Evolutionary conservation across 2,888 invertebrate genomes (phyloP).

Genomic region (Mimas tiliae): DNA sequence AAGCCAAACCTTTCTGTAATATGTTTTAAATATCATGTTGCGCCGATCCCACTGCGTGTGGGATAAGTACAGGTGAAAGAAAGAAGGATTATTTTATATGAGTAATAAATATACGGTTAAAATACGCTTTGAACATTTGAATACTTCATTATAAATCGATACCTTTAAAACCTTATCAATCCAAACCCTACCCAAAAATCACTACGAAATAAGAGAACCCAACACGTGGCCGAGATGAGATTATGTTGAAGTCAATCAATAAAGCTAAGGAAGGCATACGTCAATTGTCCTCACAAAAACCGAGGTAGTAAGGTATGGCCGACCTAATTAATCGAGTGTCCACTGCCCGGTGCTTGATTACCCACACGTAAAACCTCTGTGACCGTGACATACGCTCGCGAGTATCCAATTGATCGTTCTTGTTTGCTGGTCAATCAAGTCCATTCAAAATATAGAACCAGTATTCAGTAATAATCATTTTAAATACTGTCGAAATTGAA

Average conservation of each 20-base stretch:
- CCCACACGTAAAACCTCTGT: conserved; percentile 75
- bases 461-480: not conserved
- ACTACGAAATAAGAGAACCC: not conserved
- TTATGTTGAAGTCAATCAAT: conserved; percentile 14
- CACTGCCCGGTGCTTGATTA: conserved; percentile 66
- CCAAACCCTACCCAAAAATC: not conserved
- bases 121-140: not conserved
- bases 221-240: conserved; percentile 4
- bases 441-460: not conserved
- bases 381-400: conserved; percentile 61
- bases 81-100: no score
- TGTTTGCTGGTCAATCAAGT: conserved; percentile 43
- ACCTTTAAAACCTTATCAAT: not conserved
- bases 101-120: no score
- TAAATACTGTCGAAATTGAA: not conserved
- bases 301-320: conserved; percentile 57
- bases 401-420: conserved; percentile 57
- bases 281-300: conserved; percentile 74
- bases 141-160: not conserved
- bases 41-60: no score
- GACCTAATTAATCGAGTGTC: conserved; percentile 74
- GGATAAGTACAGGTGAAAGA: no score
- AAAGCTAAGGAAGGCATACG: conserved; percentile 50
- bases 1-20: no score
- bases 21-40: no score